Evolutionary conservation across 2,797 vertebrate genomes (phyloP).

Genomic region (Austrolebias charrua): DNA sequence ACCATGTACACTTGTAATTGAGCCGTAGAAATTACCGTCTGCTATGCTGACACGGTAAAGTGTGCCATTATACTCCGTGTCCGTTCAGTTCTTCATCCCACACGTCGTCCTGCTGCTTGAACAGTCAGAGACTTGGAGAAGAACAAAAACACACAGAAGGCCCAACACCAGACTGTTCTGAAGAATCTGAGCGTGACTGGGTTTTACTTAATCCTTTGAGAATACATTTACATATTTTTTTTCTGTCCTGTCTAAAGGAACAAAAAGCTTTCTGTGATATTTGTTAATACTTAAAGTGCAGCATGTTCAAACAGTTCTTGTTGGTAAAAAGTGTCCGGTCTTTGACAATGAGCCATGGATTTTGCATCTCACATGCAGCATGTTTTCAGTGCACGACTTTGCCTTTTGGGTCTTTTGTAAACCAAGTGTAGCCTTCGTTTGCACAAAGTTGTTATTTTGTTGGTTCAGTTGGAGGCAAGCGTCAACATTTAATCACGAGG

Average conservation of each 20-base stretch:
- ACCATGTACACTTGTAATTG: not conserved
- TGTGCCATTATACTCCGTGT: constrained; percentile 45
- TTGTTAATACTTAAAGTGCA: not conserved
- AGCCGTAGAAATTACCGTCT: too few species aligned
- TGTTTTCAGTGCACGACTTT: not conserved
- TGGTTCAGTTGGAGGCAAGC: not conserved
- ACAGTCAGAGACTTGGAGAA: constrained; percentile 9
- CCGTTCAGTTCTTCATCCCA: constrained; percentile 54
- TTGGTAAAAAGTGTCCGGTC: not conserved
- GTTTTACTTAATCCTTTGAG: constrained; percentile 15
- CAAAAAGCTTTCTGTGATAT: not conserved
- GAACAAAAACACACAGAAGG: not conserved
- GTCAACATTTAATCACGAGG: not conserved
- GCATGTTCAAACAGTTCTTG: not conserved
- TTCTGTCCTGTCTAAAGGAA: constrained; percentile 1
- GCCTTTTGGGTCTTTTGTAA: too few species aligned
- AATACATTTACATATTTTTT: constrained; percentile 29
- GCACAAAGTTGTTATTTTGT: not conserved
- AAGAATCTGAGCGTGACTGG: constrained; percentile 18
- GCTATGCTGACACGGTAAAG: constrained; percentile 1
- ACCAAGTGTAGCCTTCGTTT: too few species aligned
- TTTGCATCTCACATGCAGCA: not conserved
- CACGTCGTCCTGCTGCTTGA: constrained; percentile 45
- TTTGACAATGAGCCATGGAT: not conserved
- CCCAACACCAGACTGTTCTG: constrained; percentile 43